Conservation (phyloP, 2,888 invertebrate genomes). For the Epistrophella euchroma region DNA sequence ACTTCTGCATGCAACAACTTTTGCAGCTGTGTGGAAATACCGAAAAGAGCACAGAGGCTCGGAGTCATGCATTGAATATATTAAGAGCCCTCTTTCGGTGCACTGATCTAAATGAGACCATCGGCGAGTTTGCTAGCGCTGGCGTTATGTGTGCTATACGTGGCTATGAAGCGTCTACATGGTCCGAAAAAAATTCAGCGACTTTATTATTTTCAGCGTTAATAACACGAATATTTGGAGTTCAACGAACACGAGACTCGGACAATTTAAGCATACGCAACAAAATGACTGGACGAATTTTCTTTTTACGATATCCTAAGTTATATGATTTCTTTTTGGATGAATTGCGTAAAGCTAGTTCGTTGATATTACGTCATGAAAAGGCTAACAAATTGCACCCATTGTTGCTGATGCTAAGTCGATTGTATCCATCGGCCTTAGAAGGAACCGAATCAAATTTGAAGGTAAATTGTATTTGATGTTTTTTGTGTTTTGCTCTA, state of each 20-base stretch:
- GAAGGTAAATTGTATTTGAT: slow-evolving; percentile 84
- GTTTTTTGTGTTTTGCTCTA: not conserved
- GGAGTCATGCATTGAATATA: slow-evolving; percentile 94
- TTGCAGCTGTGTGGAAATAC: slow-evolving; percentile 81
- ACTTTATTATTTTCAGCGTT: slow-evolving; percentile 93
- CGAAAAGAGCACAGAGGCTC: slow-evolving; percentile 83
- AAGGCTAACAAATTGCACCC: slow-evolving; percentile 88
- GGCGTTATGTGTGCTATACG: slow-evolving; percentile 89
- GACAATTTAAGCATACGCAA: slow-evolving; percentile 87
- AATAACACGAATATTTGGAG: slow-evolving; percentile 94
- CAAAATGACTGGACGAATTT: slow-evolving; percentile 90
- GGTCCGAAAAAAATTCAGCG: slow-evolving; percentile 94
- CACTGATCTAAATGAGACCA: slow-evolving; percentile 89
- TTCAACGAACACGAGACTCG: slow-evolving; percentile 86
- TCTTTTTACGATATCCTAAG: slow-evolving; percentile 88
- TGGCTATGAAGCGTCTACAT: slow-evolving; percentile 90
- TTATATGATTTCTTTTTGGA: slow-evolving; percentile 86
- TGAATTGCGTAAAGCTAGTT: slow-evolving; percentile 82
- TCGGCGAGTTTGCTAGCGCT: slow-evolving; percentile 88
- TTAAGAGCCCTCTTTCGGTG: slow-evolving; percentile 92
- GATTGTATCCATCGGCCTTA: slow-evolving; percentile 90
- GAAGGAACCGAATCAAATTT: slow-evolving; percentile 89
- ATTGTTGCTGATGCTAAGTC: slow-evolving; percentile 89
- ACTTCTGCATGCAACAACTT: slow-evolving; percentile 86
- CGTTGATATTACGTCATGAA: slow-evolving; percentile 78